Base-by-base conservation (phyloP, 2,113 vertebrate genomes). In the Epinephelus cyanopodus region DNA sequence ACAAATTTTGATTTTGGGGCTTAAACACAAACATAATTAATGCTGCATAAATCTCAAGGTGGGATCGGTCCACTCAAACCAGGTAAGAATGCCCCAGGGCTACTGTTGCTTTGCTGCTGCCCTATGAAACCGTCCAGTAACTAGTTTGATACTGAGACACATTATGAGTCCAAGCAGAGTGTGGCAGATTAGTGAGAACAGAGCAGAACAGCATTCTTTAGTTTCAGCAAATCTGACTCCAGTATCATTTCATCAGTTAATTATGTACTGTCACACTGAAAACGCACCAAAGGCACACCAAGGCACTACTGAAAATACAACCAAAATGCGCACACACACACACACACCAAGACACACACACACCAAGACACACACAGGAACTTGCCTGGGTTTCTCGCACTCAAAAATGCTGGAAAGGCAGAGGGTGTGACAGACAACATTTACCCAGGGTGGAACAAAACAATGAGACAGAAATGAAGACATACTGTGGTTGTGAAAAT, bases 321-420 rank as follows among this genome's bases (percentile, higher is more conserved):
- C 33, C 69, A 54, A 62, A 53, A 23, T 45, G 42, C 72, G 57
- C 45, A 60, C 73, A 80, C 53, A 69, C 45, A 82, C 17, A 83
- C 39, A 61, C 15, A 62, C 61, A 66, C 27, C n/a, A n/a, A n/a
- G n/a, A 64, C 73, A 87, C 63, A 82, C 54, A 68, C 19, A 73
- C 27, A 52, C 45, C 48, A 53, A 72, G 50, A 58, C 23, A 60
- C 64, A 64, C 8, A 33, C 21, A 57, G 56, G 14, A 18, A 91
- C 89, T 92, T 92, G 90, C 91, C 87, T 87, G 79, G 13, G 45
- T 56, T n/a, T 62, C 52, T 77, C 8, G 73, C 47, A 62, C 72
- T 94, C 86, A 94, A 82, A 87, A 87, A 72, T 3, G 84, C 93
- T 92, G 90, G 80, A 52, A 85, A 56, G 72, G 69, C 70, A 93